Conservation (phyloP, 2,888 invertebrate species). For the Apodemia duryi region DNA sequence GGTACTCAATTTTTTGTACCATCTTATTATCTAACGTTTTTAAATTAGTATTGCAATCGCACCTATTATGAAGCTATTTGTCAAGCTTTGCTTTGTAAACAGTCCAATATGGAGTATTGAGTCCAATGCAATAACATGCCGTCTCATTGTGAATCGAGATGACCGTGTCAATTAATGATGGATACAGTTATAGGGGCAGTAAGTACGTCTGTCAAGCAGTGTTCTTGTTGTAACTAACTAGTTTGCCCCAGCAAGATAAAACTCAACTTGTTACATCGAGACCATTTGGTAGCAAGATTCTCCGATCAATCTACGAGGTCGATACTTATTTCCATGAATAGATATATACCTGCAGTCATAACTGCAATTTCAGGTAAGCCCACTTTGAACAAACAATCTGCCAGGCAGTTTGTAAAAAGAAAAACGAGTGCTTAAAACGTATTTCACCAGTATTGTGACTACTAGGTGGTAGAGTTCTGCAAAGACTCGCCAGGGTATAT, state of each 20-base stretch:
- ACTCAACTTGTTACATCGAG: background rate
- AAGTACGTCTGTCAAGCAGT: background rate
- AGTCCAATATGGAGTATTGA: background rate
- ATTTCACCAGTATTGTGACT: no score
- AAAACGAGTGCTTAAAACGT: no score
- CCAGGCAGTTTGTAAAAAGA: no score
- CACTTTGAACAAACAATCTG: no score
- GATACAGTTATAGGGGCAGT: background rate
- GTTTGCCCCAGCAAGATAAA: background rate
- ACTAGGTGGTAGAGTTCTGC: no score
- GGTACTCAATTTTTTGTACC: background rate
- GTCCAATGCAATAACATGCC: background rate
- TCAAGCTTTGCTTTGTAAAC: background rate
- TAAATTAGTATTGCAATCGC: background rate
- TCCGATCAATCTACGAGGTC: no score
- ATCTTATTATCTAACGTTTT: background rate
- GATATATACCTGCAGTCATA: no score
- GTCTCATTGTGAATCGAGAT: background rate
- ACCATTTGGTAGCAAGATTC: background rate
- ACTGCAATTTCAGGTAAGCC: no score
- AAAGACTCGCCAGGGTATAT: no score
- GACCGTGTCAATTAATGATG: constrained; percentile 2
- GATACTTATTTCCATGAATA: no score
- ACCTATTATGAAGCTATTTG: constrained; percentile 6
- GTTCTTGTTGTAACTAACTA: no score